These are phyloP conservation scores for Tauraco erythrolophus DNA, from an alignment of 2,113 vertebrate species.

Conservation along the genomic window DNA sequence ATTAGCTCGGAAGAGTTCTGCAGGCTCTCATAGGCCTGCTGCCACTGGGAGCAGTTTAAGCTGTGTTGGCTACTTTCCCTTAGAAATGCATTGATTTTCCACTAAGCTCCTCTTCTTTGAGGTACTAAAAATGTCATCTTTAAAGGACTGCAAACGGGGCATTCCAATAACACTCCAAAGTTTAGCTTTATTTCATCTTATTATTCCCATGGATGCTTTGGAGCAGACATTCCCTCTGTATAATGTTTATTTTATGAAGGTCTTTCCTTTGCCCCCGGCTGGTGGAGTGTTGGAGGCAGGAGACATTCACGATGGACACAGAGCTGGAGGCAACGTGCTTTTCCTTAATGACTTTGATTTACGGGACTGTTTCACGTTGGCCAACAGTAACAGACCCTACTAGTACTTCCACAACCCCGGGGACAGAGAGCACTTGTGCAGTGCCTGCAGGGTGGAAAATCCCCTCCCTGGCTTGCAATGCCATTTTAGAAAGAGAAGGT, in stretches of 20 bases:
- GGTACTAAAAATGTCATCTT: conserved; percentile 2
- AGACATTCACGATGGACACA: not conserved
- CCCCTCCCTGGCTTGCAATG: not conserved
- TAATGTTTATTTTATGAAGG: not conserved
- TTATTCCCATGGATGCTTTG: not conserved
- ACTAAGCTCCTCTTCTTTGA: conserved; percentile 15
- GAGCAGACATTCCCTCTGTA: not conserved
- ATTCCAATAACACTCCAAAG: not conserved
- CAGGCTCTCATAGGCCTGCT: not conserved
- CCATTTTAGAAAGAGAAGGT: not conserved
- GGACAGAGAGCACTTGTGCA: not conserved
- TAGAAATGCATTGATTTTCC: conserved; percentile 11
- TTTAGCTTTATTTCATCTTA: not conserved
- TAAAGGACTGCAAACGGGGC: not conserved
- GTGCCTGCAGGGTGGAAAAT: not conserved
- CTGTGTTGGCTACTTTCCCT: conserved; percentile 28
- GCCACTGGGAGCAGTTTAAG: not conserved
- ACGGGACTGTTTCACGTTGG: not conserved
- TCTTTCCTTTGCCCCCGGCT: not conserved
- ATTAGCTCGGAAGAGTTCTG: not conserved
- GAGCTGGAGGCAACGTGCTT: not conserved
- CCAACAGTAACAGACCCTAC: not conserved
- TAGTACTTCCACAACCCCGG: not conserved
- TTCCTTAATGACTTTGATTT: not conserved
- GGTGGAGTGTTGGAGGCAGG: not conserved